Percentiles rank a stretch among this genome's conserved stretches.
Conservation (phyloP, 2,888 invertebrate genomes). For the Trachelus tabidus region DNA sequence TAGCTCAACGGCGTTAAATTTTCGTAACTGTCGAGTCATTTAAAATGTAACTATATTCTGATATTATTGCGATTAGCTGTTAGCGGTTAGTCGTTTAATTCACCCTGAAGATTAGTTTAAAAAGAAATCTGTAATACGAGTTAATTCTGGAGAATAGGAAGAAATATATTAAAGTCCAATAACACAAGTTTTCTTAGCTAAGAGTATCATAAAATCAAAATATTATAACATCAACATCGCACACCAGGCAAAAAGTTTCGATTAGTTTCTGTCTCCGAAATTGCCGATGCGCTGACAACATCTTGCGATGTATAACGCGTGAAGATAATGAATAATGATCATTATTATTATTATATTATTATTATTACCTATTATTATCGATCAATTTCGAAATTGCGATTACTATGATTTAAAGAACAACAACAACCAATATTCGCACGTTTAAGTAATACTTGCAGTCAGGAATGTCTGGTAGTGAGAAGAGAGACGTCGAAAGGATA, state of each 20-base stretch:
- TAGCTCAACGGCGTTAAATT: not conserved
- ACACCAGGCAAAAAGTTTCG: constrained; percentile 11
- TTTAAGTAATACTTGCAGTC: not conserved
- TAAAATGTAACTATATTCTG: not conserved
- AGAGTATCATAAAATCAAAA: not conserved
- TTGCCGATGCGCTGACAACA: constrained; percentile 42
- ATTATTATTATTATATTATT: constrained; percentile 35
- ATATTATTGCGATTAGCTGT: not conserved
- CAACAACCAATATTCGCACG: constrained; percentile 35
- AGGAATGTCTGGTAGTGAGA: not conserved
- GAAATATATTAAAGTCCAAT: constrained; percentile 6
- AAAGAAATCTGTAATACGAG: not conserved
- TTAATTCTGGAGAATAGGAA: not conserved
- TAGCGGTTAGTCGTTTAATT: not conserved
- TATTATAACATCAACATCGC: not conserved
- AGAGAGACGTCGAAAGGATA: not conserved
- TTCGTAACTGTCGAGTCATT: not conserved
- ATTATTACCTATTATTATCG: constrained; percentile 13
- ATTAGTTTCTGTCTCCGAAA: constrained; percentile 54
- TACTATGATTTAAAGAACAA: constrained; percentile 38
- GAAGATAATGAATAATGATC: constrained; percentile 40
- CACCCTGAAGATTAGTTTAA: not conserved
- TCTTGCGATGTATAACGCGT: constrained; percentile 43
- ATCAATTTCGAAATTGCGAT: constrained; percentile 38
- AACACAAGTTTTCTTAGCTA: not conserved